Conservation (phyloP, 2,113 vertebrate species). For the Ameiurus melas region DNA sequence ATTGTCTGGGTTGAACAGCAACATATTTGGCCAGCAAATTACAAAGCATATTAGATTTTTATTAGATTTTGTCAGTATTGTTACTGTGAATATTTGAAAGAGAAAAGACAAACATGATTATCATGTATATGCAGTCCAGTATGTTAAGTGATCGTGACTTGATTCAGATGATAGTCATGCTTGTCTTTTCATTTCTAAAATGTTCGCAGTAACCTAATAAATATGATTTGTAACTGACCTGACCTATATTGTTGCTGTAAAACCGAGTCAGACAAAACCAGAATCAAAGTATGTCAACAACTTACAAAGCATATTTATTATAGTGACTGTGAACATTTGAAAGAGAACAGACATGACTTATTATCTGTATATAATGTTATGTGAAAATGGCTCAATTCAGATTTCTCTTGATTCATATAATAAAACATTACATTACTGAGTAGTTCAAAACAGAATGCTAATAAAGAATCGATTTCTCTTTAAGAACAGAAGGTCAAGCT, state of each 20-base stretch:
- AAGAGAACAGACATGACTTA: background rate
- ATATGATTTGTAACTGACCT: background rate
- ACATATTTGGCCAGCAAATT: background rate
- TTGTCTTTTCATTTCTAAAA: background rate
- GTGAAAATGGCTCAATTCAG: background rate
- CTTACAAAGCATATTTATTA: conserved; percentile 5
- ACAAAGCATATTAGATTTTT: background rate
- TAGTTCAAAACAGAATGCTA: background rate
- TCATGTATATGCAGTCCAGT: background rate
- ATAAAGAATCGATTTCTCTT: conserved; percentile 6
- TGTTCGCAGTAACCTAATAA: background rate
- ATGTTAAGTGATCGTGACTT: background rate
- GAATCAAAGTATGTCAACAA: background rate
- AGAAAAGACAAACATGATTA: background rate
- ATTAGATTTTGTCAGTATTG: background rate
- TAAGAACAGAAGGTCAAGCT: background rate
- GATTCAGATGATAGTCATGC: background rate
- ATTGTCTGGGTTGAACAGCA: background rate
- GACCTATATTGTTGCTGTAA: background rate
- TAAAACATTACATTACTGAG: conserved; percentile 6
- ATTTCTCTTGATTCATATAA: background rate
- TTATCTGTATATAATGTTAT: background rate
- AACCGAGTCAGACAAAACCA: background rate
- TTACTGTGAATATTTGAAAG: background rate
- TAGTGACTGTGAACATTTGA: background rate